Conservation (phyloP, 2,797 vertebrate genomes). For the Cynopterus sphinx region DNA sequence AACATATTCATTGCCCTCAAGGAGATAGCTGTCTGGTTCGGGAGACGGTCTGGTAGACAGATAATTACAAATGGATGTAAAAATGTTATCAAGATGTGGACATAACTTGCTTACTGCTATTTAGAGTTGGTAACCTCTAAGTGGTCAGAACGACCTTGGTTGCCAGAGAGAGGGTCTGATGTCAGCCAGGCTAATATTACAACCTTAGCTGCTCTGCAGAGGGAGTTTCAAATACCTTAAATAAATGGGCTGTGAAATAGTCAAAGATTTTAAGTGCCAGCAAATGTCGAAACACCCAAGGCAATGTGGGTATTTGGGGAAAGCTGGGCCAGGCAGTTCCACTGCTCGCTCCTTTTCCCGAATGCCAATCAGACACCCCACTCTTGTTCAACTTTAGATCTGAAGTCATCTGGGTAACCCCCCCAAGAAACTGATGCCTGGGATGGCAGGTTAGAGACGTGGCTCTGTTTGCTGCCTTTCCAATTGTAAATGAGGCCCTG, state of each 20-base stretch:
- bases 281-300: conserved; percentile 54
- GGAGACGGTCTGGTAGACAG: background rate
- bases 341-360: background rate
- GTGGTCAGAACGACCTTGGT: conserved; percentile 35
- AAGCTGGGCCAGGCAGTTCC: background rate
- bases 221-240: conserved; percentile 62
- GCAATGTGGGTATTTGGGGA: background rate
- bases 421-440: background rate
- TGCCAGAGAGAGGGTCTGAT: conserved; percentile 29
- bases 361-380: background rate
- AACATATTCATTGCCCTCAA: background rate
- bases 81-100: background rate
- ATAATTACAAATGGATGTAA: background rate
- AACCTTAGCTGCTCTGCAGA: conserved; percentile 26
- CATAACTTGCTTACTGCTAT: background rate
- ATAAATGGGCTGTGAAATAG: conserved; percentile 50
- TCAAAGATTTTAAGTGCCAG: conserved; percentile 2
- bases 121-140: background rate
- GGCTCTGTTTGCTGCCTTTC: background rate
- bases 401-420: background rate
- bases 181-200: conserved; percentile 37
- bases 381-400: background rate
- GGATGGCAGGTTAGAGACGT: background rate
- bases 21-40: background rate
- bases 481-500: background rate